phyloP scores from a whole-genome alignment of 2,113 vertebrate species.

The Cyprinodon brontotheroides region DNA sequence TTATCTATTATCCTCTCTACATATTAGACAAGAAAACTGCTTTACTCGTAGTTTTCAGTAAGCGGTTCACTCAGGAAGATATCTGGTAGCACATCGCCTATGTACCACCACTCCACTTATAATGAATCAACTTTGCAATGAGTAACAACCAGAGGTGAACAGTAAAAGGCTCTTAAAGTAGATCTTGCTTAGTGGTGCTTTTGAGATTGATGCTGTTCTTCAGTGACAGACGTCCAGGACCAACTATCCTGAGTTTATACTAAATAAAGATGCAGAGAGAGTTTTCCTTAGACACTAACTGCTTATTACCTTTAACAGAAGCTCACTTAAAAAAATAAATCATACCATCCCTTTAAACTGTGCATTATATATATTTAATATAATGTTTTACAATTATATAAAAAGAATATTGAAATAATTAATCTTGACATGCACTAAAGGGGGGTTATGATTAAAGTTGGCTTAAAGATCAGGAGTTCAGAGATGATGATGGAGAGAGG shows the following conservation, averaged over 20 bases:
- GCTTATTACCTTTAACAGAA: not conserved
- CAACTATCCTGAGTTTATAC: not conserved
- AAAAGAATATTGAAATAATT: not conserved
- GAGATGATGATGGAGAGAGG: not conserved
- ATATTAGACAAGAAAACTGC: not conserved
- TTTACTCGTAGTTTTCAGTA: not conserved
- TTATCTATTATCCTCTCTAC: too few relatives aligned
- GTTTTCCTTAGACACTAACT: not conserved
- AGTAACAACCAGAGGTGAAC: not conserved
- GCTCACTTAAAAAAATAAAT: not conserved
- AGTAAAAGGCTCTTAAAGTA: not conserved
- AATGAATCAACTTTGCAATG: not conserved
- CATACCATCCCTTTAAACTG: not conserved
- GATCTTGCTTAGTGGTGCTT: not conserved
- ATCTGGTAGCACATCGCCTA: not conserved
- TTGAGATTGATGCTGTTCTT: not conserved
- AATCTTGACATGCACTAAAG: constrained; percentile 34
- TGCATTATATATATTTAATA: not conserved
- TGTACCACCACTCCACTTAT: not conserved
- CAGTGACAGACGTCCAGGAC: not conserved
- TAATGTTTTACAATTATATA: constrained; percentile 2
- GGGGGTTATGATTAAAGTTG: constrained; percentile 9
- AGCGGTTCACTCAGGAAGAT: not conserved
- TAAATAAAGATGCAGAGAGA: not conserved
- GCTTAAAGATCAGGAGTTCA: constrained; percentile 6